phyloP scores from a whole-genome alignment of 2,888 invertebrate genomes.

The Apodemia zela region DNA sequence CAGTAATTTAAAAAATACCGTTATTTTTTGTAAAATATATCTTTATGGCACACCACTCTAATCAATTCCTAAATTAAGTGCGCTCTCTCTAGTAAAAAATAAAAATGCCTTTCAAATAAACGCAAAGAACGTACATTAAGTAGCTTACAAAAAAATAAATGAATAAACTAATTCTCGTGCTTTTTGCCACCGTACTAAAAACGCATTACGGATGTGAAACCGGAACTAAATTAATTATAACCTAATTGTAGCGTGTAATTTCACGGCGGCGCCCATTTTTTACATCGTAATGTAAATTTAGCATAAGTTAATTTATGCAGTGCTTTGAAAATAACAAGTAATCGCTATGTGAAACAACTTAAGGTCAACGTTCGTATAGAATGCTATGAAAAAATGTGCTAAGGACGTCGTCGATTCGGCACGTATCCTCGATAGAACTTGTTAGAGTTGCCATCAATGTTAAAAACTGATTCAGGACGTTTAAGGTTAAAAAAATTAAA shows the following conservation, averaged over 20 bases:
- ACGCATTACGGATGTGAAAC: conserved; percentile 65
- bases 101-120: conserved; percentile 9
- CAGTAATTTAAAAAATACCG: not conserved
- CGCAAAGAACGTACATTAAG: conserved; percentile 17
- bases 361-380: conserved; percentile 69
- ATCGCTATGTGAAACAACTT: conserved; percentile 63
- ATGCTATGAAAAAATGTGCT: conserved; percentile 71
- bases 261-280: conserved; percentile 16
- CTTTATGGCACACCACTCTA: not conserved
- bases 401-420: conserved; percentile 59
- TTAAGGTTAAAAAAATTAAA: not conserved
- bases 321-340: conserved; percentile 70
- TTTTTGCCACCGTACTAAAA: conserved; percentile 47
- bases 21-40: no score
- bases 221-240: conserved; percentile 71
- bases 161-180: conserved; percentile 18
- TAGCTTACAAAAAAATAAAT: not conserved
- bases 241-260: conserved; percentile 32
- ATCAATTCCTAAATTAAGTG: not conserved
- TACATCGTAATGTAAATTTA: conserved; percentile 48
- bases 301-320: conserved; percentile 66
- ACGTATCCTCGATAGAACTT: conserved; percentile 47
- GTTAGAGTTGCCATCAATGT: not conserved
- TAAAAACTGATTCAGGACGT: not conserved
- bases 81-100: not conserved